phyloP scores from a whole-genome alignment of 1,140 invertebrate species.

The Rhizoglyphus robini region DNA sequence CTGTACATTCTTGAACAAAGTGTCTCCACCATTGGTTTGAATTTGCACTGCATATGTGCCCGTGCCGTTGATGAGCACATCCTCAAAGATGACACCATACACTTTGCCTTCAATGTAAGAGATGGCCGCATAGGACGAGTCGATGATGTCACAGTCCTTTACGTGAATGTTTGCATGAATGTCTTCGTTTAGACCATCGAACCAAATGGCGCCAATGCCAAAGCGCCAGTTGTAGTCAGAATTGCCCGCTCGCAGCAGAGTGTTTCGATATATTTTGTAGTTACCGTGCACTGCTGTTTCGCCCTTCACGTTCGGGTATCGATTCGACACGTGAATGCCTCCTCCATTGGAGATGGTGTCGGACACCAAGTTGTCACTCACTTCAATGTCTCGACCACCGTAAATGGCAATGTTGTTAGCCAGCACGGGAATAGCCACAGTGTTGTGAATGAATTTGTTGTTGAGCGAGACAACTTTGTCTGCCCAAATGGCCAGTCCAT shows the following conservation, averaged over 20 bases:
- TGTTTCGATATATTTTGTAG: background rate
- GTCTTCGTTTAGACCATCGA: background rate
- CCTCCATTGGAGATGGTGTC: too few species aligned
- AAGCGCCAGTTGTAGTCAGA: background rate
- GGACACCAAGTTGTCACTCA: slow-evolving; percentile 6
- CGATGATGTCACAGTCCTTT: too few species aligned
- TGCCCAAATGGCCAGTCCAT: too few species aligned
- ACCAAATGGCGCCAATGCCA: background rate
- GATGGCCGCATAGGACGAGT: too few species aligned
- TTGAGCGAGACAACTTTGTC: background rate
- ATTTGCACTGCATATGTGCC: background rate
- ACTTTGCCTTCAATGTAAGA: background rate
- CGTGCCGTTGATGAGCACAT: too few species aligned
- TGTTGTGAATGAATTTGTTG: too few species aligned
- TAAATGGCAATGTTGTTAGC: slow-evolving; percentile 8
- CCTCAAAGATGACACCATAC: background rate
- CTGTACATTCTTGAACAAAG: background rate
- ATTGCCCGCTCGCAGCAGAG: background rate
- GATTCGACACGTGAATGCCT: too few species aligned
- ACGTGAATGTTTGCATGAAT: too few species aligned
- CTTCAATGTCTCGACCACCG: background rate
- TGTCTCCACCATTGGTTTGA: background rate
- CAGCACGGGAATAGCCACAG: background rate
- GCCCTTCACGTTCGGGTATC: too few species aligned
- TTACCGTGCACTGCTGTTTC: too few species aligned